Evolutionary conservation across 2,797 vertebrate species (phyloP).

Genomic region (Neosilurus hyrtlii): DNA sequence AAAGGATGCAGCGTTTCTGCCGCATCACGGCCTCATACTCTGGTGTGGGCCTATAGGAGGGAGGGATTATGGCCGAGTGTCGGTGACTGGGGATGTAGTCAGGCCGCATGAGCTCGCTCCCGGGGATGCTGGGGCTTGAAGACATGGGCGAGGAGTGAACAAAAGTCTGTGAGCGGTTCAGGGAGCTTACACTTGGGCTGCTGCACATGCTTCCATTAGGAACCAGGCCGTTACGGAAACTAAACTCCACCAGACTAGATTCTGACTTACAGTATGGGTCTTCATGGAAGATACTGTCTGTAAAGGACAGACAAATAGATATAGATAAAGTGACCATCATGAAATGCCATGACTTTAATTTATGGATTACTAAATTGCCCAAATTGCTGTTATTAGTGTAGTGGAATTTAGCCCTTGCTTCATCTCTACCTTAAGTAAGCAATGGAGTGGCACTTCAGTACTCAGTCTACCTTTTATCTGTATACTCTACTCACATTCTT

Average conservation of each 20-base stretch:
- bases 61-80: conserved; percentile 93
- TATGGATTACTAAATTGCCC: not conserved
- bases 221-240: conserved; percentile 83
- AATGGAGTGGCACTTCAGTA: not conserved
- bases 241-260: conserved; percentile 87
- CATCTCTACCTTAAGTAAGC: not conserved
- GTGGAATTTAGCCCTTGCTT: not conserved
- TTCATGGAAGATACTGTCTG: conserved; percentile 94
- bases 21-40: conserved; percentile 95
- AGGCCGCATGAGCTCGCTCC: conserved; percentile 90
- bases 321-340: not conserved
- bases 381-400: not conserved
- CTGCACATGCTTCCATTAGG: conserved; percentile 95
- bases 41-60: conserved; percentile 92
- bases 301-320: not conserved
- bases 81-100: conserved; percentile 94
- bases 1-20: conserved; percentile 81
- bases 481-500: not conserved
- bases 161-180: conserved; percentile 90
- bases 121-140: conserved; percentile 91
- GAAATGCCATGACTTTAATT: not conserved
- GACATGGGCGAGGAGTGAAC: conserved; percentile 89
- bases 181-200: conserved; percentile 89
- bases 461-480: not conserved
- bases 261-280: conserved; percentile 91